phyloP scores from a whole-genome alignment of 2,888 invertebrate species.

The Ornithoptera alexandrae region DNA sequence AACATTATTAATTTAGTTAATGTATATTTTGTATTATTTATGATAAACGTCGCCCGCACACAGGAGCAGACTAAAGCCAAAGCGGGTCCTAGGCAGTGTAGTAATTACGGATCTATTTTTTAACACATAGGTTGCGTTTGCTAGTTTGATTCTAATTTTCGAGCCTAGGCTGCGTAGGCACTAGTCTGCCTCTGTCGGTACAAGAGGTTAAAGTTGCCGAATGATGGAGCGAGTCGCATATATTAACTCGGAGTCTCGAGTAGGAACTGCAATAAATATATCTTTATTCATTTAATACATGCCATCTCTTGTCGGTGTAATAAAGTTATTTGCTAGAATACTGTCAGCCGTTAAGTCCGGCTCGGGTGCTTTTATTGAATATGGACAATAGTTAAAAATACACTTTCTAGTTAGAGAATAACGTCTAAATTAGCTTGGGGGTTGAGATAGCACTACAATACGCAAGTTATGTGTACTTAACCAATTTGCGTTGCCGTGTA shows the following conservation, averaged over 20 bases:
- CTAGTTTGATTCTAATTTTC: no score
- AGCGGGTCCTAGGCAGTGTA: no score
- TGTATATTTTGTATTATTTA: background rate
- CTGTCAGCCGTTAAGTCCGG: slow-evolving; percentile 26
- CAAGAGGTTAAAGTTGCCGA: background rate
- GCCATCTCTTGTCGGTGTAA: slow-evolving; percentile 21
- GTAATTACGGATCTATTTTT: no score
- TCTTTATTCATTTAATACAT: slow-evolving; percentile 23
- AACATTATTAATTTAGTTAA: slow-evolving; percentile 4
- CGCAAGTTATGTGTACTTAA: slow-evolving; percentile 28
- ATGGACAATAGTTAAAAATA: slow-evolving; percentile 5
- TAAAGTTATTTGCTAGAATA: slow-evolving; percentile 29
- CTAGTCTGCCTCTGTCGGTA: background rate
- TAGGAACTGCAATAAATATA: slow-evolving; percentile 23
- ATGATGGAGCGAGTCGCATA: background rate
- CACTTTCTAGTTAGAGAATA: slow-evolving; percentile 1
- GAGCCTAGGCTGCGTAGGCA: no score
- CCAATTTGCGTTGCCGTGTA: slow-evolving; percentile 31
- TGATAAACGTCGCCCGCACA: no score
- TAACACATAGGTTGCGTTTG: no score
- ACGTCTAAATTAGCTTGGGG: slow-evolving; percentile 9
- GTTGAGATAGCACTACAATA: slow-evolving; percentile 14
- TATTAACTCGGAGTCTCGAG: slow-evolving; percentile 12
- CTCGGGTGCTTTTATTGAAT: slow-evolving; percentile 15
- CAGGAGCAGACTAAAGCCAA: no score